Percentiles rank a stretch among this genome's conserved stretches.
Evolutionary conservation across 2,113 vertebrate species (phyloP).

Genomic region (Mustela nigripes): DNA sequence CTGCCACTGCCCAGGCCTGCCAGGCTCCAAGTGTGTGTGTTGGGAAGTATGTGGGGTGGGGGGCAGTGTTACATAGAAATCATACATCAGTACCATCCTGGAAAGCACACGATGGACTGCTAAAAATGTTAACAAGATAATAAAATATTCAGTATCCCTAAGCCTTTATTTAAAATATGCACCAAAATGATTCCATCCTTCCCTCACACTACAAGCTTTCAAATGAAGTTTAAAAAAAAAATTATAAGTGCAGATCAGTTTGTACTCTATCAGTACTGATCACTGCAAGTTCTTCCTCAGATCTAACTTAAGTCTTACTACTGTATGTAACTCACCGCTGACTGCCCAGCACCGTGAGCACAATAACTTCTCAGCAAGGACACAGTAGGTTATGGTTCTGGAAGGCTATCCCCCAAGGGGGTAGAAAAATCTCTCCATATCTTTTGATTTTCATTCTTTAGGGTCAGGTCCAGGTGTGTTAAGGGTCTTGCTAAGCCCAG

Average conservation of each 20-base stretch:
- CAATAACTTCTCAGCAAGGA: background rate
- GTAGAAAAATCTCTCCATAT: background rate
- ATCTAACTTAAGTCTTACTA: background rate
- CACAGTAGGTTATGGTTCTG: background rate
- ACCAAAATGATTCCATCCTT: slow-evolving; percentile 47
- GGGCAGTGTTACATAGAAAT: background rate
- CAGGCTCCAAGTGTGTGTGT: background rate
- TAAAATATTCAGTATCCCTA: slow-evolving; percentile 42
- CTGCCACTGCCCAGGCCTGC: accelerated
- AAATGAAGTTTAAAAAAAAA: background rate
- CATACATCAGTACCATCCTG: background rate
- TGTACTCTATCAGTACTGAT: background rate
- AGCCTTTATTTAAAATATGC: slow-evolving; percentile 58
- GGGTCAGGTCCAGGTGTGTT: background rate
- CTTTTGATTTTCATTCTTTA: background rate
- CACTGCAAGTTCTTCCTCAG: slow-evolving; percentile 11
- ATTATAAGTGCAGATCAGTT: background rate
- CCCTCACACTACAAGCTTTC: background rate
- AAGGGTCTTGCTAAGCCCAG: background rate
- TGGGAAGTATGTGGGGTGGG: background rate
- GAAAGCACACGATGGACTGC: background rate
- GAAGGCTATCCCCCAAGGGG: background rate
- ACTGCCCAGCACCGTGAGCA: background rate
- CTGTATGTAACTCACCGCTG: background rate
- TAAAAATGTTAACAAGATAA: background rate